Evolutionary conservation across 2,113 vertebrate species (phyloP).

Genomic region (Plectropomus leopardus): DNA sequence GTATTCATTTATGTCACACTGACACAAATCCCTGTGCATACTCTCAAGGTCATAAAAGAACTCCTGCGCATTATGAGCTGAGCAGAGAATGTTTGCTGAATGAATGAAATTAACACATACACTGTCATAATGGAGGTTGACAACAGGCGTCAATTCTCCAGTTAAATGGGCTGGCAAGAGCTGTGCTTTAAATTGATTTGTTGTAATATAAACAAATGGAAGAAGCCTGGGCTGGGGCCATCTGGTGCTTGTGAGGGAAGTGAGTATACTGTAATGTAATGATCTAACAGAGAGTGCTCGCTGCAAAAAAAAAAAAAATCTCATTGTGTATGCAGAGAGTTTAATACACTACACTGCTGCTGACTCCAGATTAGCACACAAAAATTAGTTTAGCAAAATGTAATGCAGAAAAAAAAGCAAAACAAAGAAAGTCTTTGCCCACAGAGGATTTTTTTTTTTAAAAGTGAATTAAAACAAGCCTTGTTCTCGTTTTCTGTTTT

Average conservation of each 20-base stretch:
- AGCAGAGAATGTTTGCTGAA: slow-evolving; percentile 27
- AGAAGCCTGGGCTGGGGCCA: slow-evolving; percentile 63
- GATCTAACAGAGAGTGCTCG: slow-evolving; percentile 52
- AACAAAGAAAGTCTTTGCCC: slow-evolving; percentile 13
- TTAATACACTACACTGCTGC: slow-evolving; percentile 41
- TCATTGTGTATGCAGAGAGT: slow-evolving; percentile 33
- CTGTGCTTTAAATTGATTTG: slow-evolving; percentile 74
- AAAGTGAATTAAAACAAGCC: slow-evolving; percentile 38
- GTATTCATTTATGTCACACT: slow-evolving; percentile 12
- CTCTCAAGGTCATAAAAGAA: slow-evolving; percentile 47
- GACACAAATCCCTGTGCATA: background rate
- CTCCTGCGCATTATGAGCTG: slow-evolving; percentile 18
- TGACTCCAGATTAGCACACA: slow-evolving; percentile 53
- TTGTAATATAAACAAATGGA: slow-evolving; percentile 66
- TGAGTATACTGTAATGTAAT: slow-evolving; percentile 64
- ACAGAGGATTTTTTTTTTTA: slow-evolving; percentile 2
- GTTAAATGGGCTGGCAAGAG: slow-evolving; percentile 59
- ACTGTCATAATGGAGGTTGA: slow-evolving; percentile 56
- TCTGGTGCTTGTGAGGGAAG: slow-evolving; percentile 62
- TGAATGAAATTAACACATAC: slow-evolving; percentile 58
- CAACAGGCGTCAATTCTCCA: slow-evolving; percentile 57
- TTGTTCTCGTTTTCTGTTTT: slow-evolving; percentile 52
- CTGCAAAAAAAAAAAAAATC: slow-evolving; percentile 3
- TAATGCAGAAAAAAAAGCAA: slow-evolving; percentile 19
- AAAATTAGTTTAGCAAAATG: slow-evolving; percentile 39